Conservation (phyloP, 2,113 vertebrate genomes). For the Anguilla rostrata region DNA sequence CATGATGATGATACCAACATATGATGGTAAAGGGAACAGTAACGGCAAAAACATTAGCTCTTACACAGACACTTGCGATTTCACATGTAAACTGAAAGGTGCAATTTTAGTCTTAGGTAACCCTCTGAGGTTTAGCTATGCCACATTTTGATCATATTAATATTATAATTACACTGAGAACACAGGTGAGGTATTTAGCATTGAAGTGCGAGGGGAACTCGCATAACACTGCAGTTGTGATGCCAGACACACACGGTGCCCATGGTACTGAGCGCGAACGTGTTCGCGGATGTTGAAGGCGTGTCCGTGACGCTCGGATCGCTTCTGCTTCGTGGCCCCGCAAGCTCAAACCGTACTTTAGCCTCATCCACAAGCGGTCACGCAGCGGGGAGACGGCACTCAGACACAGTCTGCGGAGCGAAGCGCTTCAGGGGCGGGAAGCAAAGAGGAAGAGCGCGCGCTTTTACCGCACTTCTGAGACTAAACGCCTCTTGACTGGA, state of each 20-base stretch:
- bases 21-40: too few relatives aligned
- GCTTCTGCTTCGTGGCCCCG: neutral
- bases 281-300: neutral
- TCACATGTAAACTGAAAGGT: too few relatives aligned
- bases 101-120: too few relatives aligned
- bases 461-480: slow-evolving; percentile 22
- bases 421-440: neutral
- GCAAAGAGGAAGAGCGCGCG: neutral
- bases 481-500: slow-evolving; percentile 27
- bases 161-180: neutral
- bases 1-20: too few relatives aligned
- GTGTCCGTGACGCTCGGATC: neutral
- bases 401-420: neutral
- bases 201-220: too few relatives aligned
- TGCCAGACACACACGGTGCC: neutral
- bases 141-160: neutral
- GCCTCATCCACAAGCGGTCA: slow-evolving; percentile 5
- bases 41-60: too few relatives aligned
- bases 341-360: neutral
- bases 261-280: neutral
- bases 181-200: neutral
- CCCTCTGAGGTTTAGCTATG: neutral
- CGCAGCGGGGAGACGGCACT: slow-evolving; percentile 4
- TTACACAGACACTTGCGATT: too few relatives aligned
- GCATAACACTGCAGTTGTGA: neutral